Evolutionary conservation across 2,113 vertebrate genomes (phyloP), one percentile per base, ranked within the genome.

Genomic region (Apodemus sylvaticus): DNA sequence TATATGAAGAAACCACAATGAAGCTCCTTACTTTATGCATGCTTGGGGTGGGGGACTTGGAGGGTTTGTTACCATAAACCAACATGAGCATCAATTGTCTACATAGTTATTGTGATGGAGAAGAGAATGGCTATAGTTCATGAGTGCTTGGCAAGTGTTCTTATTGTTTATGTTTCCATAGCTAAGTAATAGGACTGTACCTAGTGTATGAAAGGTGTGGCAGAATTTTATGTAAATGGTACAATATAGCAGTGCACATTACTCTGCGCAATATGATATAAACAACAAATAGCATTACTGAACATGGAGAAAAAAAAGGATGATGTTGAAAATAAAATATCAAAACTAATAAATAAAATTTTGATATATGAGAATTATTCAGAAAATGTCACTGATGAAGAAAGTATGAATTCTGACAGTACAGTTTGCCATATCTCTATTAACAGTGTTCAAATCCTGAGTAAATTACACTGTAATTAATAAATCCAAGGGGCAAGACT

Each of bases 261-360:
- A 85, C 81, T 76, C 5, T 36, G 76, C 42, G 93, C 10, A 22
- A 51, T 20, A n/a, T 77, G 64, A 60, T 45, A 1, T 20, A 90
- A 93, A 76, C 3, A 74, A 8, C 36, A 78, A 7, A 55, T 77
- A 34, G 16, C 60, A 58, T 48, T 74, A 60, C 36, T 92, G 31
- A 90, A 68, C 16, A 78, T 22, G 9, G 7, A 48, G 17, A 16
- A 68, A 62, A 78, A 79, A 91, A 90, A 71, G 34, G 6, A 34
- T 2, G 66, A 1, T 66, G 10, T 45, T 88, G 60, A 91, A 89
- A 93, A 78, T 93, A 45, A 93, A 66, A 82, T 87, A 82, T 77
- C 29, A 70, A 92, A 83, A 76, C 12, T 70, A 85, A 86, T 89
- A 89, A 89, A 71, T 66, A 93, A 68, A 34, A 81, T 4, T 94